These are phyloP conservation scores for Dendroctonus valens DNA, from an alignment of 1,140 invertebrate genomes.

Conservation along the genomic window DNA sequence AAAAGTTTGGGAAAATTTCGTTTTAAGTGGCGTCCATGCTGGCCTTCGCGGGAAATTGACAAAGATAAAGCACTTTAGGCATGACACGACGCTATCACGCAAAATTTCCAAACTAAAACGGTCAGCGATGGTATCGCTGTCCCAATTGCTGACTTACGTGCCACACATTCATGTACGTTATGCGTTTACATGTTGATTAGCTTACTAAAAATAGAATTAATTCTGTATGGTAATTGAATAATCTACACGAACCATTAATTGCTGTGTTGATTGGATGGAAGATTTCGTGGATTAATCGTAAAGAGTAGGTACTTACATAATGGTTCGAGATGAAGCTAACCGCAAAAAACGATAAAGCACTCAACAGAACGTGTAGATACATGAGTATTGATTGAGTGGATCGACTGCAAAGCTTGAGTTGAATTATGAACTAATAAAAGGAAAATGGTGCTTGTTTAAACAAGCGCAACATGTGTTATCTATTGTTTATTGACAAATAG, in stretches of 20 bases:
- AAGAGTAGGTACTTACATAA: background rate
- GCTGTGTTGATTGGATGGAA: background rate
- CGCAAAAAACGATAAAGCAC: background rate
- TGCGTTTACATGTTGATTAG: background rate
- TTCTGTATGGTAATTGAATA: background rate
- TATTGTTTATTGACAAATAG: background rate
- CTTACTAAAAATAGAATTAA: background rate
- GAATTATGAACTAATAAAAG: background rate
- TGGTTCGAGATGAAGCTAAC: background rate
- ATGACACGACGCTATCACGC: no score
- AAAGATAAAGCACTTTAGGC: no score
- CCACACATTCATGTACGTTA: background rate
- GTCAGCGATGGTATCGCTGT: no score
- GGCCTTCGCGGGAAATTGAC: no score
- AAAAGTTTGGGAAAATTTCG: no score
- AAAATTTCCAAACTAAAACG: no score
- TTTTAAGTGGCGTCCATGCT: no score
- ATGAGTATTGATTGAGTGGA: background rate
- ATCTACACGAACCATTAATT: background rate
- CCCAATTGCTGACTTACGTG: background rate
- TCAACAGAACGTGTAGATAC: constrained; percentile 7
- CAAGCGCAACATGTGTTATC: no score
- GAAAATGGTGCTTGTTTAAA: background rate
- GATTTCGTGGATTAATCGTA: background rate
- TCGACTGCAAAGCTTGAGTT: background rate